phyloP scores from a whole-genome alignment of 37 sponge, comb jelly and placozoan genomes.

The Halichondria panicea region DNA sequence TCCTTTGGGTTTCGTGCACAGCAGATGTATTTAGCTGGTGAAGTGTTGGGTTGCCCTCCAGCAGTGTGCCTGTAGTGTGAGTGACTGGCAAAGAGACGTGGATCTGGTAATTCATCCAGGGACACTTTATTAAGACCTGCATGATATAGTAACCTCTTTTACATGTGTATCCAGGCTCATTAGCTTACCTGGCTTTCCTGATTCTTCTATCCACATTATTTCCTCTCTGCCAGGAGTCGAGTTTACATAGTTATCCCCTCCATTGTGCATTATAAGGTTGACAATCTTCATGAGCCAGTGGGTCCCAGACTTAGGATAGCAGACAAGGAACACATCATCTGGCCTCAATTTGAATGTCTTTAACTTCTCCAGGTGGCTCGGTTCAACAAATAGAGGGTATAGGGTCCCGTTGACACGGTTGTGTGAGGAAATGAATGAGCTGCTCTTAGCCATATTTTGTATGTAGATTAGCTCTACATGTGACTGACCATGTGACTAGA shows the following conservation, averaged over 20 bases:
- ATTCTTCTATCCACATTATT: too few species aligned
- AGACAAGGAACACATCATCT: not conserved
- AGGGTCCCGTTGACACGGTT: slow-evolving; percentile 1
- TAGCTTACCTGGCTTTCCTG: too few species aligned
- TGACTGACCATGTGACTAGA: too few species aligned
- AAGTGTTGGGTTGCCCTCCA: not conserved
- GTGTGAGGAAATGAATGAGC: too few species aligned
- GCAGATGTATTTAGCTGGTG: not conserved
- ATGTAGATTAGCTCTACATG: too few species aligned
- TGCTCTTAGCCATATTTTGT: too few species aligned
- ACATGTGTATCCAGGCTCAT: too few species aligned
- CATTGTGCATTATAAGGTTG: not conserved
- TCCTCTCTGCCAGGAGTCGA: not conserved
- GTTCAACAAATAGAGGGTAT: not conserved
- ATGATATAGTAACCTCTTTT: too few species aligned
- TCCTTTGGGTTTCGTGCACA: not conserved
- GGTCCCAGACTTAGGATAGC: not conserved
- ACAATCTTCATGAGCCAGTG: not conserved
- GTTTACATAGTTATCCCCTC: not conserved
- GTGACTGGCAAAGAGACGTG: not conserved
- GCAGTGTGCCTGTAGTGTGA: not conserved
- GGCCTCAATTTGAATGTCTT: not conserved
- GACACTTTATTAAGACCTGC: too few species aligned
- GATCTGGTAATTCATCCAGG: not conserved
- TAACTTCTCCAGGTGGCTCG: not conserved